Evolutionary conservation across 2,888 invertebrate species (phyloP), one percentile per base, ranked within the genome.

Genomic region (Nephrotoma guestfalica): DNA sequence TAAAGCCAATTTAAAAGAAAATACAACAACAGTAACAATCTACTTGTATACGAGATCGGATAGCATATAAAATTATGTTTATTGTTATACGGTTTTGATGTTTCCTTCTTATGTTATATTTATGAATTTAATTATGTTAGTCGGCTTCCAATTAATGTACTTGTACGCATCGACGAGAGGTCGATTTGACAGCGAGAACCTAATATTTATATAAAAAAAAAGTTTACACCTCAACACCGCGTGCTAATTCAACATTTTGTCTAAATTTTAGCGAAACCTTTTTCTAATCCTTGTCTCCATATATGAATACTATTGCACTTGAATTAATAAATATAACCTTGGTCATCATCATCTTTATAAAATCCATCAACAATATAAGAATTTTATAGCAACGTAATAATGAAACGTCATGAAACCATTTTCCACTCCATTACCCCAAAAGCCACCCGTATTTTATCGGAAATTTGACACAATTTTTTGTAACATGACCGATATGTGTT

Each of bases 401-500:
- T 18, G 18, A 7, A 57, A 57, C 11, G 47, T 51, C 57, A 18
- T 18, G 11, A 71, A 71, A 84, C 41, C 84, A 85, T 85, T 85
- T 85, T 85, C 43, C 85, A 85, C 18, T 43, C 43, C 85, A 43
- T 85, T 85, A 43, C 18, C 18, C 11, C 43, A 85, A 85, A 85
- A 43, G 42, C 85, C 85, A 85, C 85, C 41, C 85, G 43, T 43
- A 85, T 42, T 85, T 85, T 85, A 85, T 85, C 85, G 43, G 85
- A 85, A 85, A 85, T 85, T 85, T 84, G 84, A 84, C 84, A 84
- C 84, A 84, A 41, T 84, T 84, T 84, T 41, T 6, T 84, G 41
- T 84, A 84, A 84, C 15, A 84, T 84, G 84, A 84, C 18, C 71
- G 71, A 51, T 15, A 71, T 30, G 30, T 71, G 30, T 71, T 30